These are phyloP conservation scores for Chroicocephalus ridibundus DNA, from an alignment of 2,113 vertebrate species.

Conservation along the genomic window DNA sequence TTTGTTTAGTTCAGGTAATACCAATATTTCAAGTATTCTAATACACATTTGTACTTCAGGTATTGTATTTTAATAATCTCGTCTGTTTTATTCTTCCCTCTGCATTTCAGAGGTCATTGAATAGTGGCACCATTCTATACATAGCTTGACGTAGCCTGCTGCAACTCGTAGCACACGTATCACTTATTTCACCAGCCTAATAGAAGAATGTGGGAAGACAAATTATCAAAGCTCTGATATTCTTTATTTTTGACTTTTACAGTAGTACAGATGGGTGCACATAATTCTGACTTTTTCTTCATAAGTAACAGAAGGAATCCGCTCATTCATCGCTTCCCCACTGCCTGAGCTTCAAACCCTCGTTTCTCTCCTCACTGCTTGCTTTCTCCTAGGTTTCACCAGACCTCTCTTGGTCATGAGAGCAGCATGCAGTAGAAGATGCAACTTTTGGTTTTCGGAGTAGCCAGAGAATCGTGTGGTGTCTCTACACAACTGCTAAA, in stretches of 20 bases:
- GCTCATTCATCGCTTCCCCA: background rate
- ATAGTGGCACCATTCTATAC: background rate
- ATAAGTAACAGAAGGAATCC: background rate
- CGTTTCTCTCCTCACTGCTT: background rate
- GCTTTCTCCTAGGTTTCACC: background rate
- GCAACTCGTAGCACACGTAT: fast-evolving
- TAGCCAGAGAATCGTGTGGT: background rate
- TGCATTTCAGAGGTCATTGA: background rate
- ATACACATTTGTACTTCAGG: background rate
- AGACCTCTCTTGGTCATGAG: background rate
- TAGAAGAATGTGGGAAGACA: background rate
- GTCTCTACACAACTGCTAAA: background rate
- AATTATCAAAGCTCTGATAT: background rate
- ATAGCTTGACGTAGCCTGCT: background rate
- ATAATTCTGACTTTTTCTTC: background rate
- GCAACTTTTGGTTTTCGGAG: background rate
- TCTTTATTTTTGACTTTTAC: background rate
- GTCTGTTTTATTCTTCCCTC: background rate
- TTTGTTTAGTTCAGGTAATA: background rate
- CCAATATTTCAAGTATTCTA: background rate
- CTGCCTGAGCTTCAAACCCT: background rate
- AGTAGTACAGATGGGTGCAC: background rate
- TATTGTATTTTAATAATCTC: background rate
- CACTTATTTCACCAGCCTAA: background rate
- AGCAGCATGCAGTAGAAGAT: background rate